phyloP scores from a whole-genome alignment of 2,797 vertebrate genomes.

The Xenentodon cancila region DNA sequence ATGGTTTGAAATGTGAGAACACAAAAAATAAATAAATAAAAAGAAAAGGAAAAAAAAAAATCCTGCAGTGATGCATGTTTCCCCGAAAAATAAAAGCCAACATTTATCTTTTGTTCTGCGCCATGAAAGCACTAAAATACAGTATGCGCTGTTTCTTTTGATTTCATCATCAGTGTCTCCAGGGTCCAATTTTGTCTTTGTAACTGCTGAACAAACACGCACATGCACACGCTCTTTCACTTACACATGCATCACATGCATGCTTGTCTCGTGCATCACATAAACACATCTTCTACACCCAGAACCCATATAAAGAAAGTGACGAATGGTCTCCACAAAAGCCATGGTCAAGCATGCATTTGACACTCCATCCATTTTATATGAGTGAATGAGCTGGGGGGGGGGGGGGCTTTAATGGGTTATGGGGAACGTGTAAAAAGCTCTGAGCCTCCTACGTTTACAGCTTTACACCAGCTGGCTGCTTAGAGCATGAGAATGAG shows the following conservation, averaged over 20 bases:
- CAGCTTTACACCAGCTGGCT: no score
- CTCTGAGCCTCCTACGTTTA: no score
- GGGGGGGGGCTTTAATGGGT: background rate
- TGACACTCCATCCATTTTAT: conserved; percentile 14
- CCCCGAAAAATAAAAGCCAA: conserved; percentile 19
- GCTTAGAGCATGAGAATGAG: no score
- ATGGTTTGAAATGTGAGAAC: background rate
- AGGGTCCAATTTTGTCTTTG: conserved; percentile 26
- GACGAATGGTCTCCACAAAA: conserved; percentile 3
- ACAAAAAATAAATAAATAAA: background rate
- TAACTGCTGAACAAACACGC: conserved; percentile 4
- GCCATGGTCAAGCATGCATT: conserved; percentile 2
- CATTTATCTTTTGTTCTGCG: conserved; percentile 42
- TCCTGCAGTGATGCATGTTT: background rate
- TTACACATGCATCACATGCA: background rate
- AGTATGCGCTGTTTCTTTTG: conserved; percentile 33
- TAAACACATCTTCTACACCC: background rate
- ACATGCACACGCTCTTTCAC: background rate
- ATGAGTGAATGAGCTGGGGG: conserved; percentile 19
- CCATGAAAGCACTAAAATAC: conserved; percentile 21
- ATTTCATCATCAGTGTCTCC: conserved; percentile 57
- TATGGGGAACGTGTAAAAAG: no score
- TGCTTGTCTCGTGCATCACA: background rate
- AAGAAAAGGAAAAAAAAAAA: no score
- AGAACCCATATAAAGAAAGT: background rate